These are phyloP conservation scores for cat (Felis catus) DNA, from an alignment of 2,113 vertebrate species.

Conservation along the genomic window F.catus_Fca126_mat1.0 CM031424.1:27258501-27259000, in stretches of 20 bases:
- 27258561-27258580: neutral
- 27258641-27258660: neutral
- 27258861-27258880: neutral
- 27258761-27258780: neutral
- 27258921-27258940: neutral
- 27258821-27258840: neutral
- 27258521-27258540: neutral
- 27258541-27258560: neutral
- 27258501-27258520: neutral
- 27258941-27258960: neutral
- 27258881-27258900: neutral
- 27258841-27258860: neutral
- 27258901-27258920: neutral
- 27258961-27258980: neutral
- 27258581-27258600: neutral
- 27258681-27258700: accelerated
- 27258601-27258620: neutral
- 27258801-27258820: neutral
- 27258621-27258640: neutral
- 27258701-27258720: neutral
- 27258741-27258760: neutral
- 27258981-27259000: neutral
- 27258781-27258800: neutral
- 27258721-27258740: neutral
- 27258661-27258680: neutral